phyloP scores from a whole-genome alignment of 2,797 vertebrate genomes.

The Spinus pinus region DNA sequence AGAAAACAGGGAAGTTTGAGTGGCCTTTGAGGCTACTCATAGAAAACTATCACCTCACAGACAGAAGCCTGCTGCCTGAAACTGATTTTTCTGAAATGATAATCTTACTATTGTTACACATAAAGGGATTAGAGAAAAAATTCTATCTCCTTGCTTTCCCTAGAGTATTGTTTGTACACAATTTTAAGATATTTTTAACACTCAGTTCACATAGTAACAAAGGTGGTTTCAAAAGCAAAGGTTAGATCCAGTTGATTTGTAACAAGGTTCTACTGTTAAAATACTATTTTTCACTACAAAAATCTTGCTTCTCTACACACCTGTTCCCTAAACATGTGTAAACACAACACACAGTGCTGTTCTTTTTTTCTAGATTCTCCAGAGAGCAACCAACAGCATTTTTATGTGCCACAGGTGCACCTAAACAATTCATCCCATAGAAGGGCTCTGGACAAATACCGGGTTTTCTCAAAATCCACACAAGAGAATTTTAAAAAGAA shows the following conservation, averaged over 20 bases:
- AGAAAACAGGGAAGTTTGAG: background rate
- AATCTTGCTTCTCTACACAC: background rate
- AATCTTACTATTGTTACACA: background rate
- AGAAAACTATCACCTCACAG: background rate
- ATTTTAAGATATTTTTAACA: background rate
- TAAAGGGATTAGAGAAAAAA: background rate
- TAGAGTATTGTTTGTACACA: background rate
- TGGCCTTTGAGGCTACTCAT: background rate
- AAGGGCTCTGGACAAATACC: background rate
- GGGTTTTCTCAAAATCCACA: background rate
- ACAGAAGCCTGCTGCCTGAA: background rate
- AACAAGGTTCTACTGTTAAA: background rate
- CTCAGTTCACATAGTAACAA: background rate
- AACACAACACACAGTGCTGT: fast-evolving
- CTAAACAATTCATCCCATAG: background rate
- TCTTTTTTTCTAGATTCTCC: background rate
- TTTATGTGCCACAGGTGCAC: background rate
- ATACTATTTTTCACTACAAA: background rate
- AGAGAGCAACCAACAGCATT: background rate
- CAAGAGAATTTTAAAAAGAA: background rate
- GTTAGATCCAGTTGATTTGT: background rate
- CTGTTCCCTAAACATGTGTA: fast-evolving
- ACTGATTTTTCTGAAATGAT: background rate
- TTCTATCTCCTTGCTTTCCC: background rate
- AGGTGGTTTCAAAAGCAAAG: background rate